Evolutionary conservation across 2,888 invertebrate genomes (phyloP), one percentile per base, ranked within the genome.

Genomic region (Trissoscelio sp.): DNA sequence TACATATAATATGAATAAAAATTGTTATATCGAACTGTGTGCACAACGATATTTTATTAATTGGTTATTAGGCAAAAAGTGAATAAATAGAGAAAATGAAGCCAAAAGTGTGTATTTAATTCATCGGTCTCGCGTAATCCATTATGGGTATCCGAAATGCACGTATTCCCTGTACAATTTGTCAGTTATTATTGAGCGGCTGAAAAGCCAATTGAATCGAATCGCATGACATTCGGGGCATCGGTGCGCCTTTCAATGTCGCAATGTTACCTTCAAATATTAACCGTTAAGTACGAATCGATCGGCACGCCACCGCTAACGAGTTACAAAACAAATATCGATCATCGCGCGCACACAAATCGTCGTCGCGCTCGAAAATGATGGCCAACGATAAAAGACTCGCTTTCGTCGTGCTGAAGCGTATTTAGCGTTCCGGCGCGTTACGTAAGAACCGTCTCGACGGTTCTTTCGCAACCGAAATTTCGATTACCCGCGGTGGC

Each of bases 231-330:
- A 62, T 53, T 62, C 64, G 55, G 55, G 24, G 31, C 39, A 70
- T 44, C 60, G 70, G 37, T n/a, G n/a, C 57, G 70, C 55, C 70
- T 78, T 70, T 70, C 64, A 62, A 70, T 78, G 78, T 70, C 78
- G 78, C 78, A 78, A 64, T 64, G 51, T 64, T 53, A 62, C 77
- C 77, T 77, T 77, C 77, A 69, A 69, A 62, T 69, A 69, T 62
- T 57, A 69, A 69, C 77, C 70, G 78, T 64, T 64, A 64, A 55
- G 62, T 44, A 22, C 66, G 55, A 62, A 64, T 60, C 55, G 67
- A 64, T 51, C 37, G 44, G 46, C 37, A 51, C 31, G 55, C 64
- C 53, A 46, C 7, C 55, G 62, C 62, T 57, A 46, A 58, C 75
- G 75, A 58, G 46, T 70, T 70, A 44, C 69, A 51, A 78, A 70